phyloP scores from a whole-genome alignment of 2,888 invertebrate genomes.

The Erannis defoliaria region DNA sequence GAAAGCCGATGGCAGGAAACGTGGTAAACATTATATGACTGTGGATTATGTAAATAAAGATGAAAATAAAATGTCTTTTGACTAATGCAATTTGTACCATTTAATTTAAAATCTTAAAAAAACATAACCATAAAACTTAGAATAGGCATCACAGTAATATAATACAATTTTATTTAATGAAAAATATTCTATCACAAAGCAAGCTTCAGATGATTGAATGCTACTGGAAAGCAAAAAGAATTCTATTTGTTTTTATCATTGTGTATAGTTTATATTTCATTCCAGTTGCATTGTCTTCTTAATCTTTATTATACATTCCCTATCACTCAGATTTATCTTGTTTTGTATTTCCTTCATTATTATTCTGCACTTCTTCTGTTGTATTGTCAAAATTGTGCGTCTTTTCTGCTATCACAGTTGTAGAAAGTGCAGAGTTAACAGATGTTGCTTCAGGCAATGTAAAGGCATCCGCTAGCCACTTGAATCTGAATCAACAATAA shows the following conservation, averaged over 20 bases:
- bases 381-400: conserved; percentile 39
- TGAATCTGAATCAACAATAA: conserved; percentile 68
- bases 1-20: conserved; percentile 85
- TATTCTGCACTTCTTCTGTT: conserved; percentile 39
- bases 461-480: conserved; percentile 74
- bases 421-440: conserved; percentile 45
- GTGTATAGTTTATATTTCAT: neutral
- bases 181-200: conserved; percentile 25
- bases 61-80: conserved; percentile 58
- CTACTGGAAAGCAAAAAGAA: neutral
- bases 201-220: neutral
- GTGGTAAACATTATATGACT: conserved; percentile 77
- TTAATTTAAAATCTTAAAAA: conserved; percentile 30
- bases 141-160: conserved; percentile 63
- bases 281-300: conserved; percentile 6
- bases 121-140: conserved; percentile 42
- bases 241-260: neutral
- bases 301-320: neutral
- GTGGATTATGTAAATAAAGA: conserved; percentile 53
- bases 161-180: conserved; percentile 23
- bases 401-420: conserved; percentile 41
- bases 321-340: conserved; percentile 54
- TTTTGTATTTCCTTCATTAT: conserved; percentile 44
- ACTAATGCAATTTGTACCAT: conserved; percentile 43
- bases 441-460: conserved; percentile 58